Conservation (phyloP, 2,113 vertebrate genomes). For the Cyprinodon tularosa region DNA sequence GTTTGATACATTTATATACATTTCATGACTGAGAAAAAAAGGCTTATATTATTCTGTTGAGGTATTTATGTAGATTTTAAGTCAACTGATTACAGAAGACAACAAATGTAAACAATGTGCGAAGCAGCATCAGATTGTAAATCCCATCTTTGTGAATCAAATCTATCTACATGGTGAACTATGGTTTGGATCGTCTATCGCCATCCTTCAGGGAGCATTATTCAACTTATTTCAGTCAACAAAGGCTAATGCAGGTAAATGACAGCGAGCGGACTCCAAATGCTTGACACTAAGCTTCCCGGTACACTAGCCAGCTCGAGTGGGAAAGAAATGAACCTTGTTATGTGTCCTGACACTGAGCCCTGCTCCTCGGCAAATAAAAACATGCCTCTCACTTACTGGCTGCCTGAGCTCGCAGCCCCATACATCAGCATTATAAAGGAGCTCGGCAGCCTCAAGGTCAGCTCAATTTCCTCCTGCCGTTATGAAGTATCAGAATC, state of each 20-base stretch:
- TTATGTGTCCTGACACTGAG: conserved; percentile 80
- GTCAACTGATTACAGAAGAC: conserved; percentile 11
- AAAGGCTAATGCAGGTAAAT: conserved; percentile 70
- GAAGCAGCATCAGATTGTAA: conserved; percentile 20
- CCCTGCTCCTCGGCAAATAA: conserved; percentile 79
- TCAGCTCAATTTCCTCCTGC: conserved; percentile 81
- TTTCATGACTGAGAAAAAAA: too few species aligned
- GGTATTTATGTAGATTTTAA: neutral
- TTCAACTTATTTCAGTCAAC: conserved; percentile 42
- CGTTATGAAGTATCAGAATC: conserved; percentile 77
- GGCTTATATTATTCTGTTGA: too few species aligned
- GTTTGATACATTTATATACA: too few species aligned
- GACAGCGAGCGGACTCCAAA: conserved; percentile 47
- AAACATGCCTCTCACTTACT: conserved; percentile 84
- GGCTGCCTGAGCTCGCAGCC: conserved; percentile 67
- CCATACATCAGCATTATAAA: conserved; percentile 82
- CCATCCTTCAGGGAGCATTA: conserved; percentile 36
- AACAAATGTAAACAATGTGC: conserved; percentile 10
- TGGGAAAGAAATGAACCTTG: conserved; percentile 79
- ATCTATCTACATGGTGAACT: conserved; percentile 34
- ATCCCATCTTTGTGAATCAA: conserved; percentile 32
- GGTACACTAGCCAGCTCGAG: conserved; percentile 52
- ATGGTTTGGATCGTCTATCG: conserved; percentile 20
- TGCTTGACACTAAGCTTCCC: conserved; percentile 63
- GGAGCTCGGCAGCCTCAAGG: conserved; percentile 77